Evolutionary conservation across 2,797 vertebrate species (phyloP).

Genomic region (Falco cherrug): DNA sequence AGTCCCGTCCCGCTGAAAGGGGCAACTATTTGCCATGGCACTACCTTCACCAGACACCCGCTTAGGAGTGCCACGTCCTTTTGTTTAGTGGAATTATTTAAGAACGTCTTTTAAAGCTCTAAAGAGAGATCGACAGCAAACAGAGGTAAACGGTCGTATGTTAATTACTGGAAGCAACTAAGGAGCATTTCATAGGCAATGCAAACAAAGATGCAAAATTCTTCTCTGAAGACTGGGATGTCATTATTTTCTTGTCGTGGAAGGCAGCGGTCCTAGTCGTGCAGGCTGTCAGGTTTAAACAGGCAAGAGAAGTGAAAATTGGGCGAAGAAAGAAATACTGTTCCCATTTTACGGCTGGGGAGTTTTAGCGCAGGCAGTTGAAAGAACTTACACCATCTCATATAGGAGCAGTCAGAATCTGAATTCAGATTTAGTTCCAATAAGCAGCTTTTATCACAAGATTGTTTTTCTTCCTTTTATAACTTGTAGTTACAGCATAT

Average conservation of each 20-base stretch:
- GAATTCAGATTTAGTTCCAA: conserved; percentile 34
- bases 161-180: background rate
- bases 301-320: background rate
- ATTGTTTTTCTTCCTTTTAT: conserved; percentile 32
- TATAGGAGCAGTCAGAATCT: background rate
- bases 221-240: background rate
- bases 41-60: background rate
- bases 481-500: background rate
- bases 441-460: conserved; percentile 30
- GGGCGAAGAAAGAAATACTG: background rate
- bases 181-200: background rate
- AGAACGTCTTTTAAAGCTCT: background rate
- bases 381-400: background rate
- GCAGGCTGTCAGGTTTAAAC: background rate
- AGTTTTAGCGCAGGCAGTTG: background rate
- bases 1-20: background rate
- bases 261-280: background rate
- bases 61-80: background rate
- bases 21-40: fast-evolving
- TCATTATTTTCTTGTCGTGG: fast-evolving
- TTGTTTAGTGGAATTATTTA: background rate
- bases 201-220: background rate
- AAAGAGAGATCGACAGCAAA: background rate
- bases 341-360: background rate
- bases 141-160: fast-evolving